Conservation (phyloP, 2,888 invertebrate species). For the Nebria salina region DNA sequence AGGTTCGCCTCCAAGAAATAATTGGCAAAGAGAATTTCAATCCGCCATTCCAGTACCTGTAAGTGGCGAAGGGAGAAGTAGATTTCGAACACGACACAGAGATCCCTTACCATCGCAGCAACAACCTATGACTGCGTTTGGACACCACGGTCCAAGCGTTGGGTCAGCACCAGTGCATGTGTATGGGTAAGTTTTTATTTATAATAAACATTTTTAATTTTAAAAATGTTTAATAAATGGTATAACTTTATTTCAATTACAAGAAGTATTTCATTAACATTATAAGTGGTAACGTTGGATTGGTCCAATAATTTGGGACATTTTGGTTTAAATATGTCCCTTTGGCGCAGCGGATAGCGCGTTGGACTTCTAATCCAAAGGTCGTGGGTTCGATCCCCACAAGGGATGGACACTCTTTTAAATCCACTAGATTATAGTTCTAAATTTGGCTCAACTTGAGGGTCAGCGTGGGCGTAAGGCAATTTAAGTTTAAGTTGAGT, state of each 20-base stretch:
- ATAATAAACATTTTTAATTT: not conserved
- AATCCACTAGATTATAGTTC: slow-evolving; percentile 4
- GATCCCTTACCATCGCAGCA: slow-evolving; percentile 8
- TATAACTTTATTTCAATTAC: too few relatives aligned
- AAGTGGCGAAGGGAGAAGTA: slow-evolving; percentile 20
- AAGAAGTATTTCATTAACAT: too few relatives aligned
- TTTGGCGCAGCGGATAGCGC: slow-evolving; percentile 90
- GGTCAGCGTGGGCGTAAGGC: not conserved
- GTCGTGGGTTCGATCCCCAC: slow-evolving; percentile 89
- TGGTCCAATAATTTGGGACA: not conserved
- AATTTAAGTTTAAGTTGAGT: not conserved
- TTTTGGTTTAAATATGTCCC: slow-evolving; percentile 65
- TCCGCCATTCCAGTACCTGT: slow-evolving; percentile 41
- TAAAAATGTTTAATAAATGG: not conserved
- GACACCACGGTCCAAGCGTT: slow-evolving; percentile 1
- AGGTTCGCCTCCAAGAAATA: slow-evolving; percentile 34
- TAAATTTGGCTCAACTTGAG: not conserved
- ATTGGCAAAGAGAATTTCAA: slow-evolving; percentile 41
- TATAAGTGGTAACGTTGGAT: not conserved
- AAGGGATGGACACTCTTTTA: slow-evolving; percentile 69
- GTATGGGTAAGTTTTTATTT: not conserved
- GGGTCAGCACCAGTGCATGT: slow-evolving; percentile 11
- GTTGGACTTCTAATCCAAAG: slow-evolving; percentile 92
- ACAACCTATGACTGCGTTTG: slow-evolving; percentile 36
- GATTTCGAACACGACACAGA: slow-evolving; percentile 18